phyloP scores from a whole-genome alignment of 2,888 invertebrate genomes.

The Melinaea menophilus region DNA sequence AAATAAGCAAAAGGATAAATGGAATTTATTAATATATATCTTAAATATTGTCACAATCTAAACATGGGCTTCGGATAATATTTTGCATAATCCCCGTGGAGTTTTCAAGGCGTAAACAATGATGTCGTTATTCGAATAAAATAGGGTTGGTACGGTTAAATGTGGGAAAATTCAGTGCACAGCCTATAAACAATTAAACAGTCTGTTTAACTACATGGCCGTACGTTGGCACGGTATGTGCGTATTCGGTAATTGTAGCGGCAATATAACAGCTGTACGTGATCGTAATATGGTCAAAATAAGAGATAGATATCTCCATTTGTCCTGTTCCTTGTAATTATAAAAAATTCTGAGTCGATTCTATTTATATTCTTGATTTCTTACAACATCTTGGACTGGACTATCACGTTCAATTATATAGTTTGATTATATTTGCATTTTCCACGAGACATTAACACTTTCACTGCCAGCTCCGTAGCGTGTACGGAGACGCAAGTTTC shows the following conservation, averaged over 20 bases:
- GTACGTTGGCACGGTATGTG: conserved; percentile 40
- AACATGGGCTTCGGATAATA: conserved; percentile 21
- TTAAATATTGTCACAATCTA: conserved; percentile 16
- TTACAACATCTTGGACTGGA: conserved; percentile 25
- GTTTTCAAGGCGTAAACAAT: conserved; percentile 26
- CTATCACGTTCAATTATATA: conserved; percentile 21
- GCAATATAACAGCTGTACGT: conserved; percentile 58
- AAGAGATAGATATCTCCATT: conserved; percentile 43
- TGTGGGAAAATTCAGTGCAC: conserved; percentile 35
- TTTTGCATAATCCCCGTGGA: conserved; percentile 26
- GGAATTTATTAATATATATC: conserved; percentile 11
- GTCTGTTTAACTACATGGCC: conserved; percentile 36
- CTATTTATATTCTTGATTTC: not conserved
- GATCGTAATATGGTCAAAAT: conserved; percentile 57
- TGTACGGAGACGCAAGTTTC: no score
- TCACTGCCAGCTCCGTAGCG: no score
- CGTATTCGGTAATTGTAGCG: conserved; percentile 65
- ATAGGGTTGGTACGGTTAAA: conserved; percentile 29
- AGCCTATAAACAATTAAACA: conserved; percentile 42
- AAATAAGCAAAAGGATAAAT: not conserved
- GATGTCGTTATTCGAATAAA: conserved; percentile 24
- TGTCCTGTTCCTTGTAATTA: not conserved
- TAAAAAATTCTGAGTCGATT: not conserved
- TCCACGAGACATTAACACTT: not conserved
- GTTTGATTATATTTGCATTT: conserved; percentile 15